Base-by-base conservation (phyloP, 2,113 vertebrate genomes). In the Vidua chalybeata region DNA sequence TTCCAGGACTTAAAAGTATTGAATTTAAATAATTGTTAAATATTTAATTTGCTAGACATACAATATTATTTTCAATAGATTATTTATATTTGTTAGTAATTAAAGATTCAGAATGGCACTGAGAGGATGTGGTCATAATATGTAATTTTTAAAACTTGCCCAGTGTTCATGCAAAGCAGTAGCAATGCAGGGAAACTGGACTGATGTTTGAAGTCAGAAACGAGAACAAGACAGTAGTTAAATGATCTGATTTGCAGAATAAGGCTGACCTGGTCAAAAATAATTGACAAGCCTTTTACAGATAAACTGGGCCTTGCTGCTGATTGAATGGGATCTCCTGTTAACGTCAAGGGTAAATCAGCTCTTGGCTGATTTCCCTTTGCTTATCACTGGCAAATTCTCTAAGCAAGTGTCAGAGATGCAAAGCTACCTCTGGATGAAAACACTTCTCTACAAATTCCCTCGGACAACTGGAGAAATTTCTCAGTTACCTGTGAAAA, bases 1-100 rank as follows among this genome's bases (percentile, higher is more conserved):
- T 97, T 97, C 92, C 30, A 89, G 88, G 62, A n/a, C 85, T 86
- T 87, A 95, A 63, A 94, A 84, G 37, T 95, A 94, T 80, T 97
- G 84, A 89, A 96, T 96, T 97, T 96, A 97, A 98, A 96, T 95
- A 95, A 94, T 96, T 92, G 76, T 73, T 97, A 96, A 97, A 96
- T 97, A 96, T 97, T 97, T 97, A 97, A 97, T 90, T 88, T 94
- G 20, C 31, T n/a, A 79, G 56, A 64, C 33, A 33, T 35, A 48
- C 8, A 71, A 20, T 46, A 28, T 84, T 77, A 59, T 94, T 74
- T 93, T 74, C 54, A 79, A 68, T 58, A 68, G 26, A 27, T 75
- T 18, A 41, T 96, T 94, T 96, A 30, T 82, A 68, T 95, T 96
- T 96, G 51, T 94, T 95, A 71, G 52, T 84, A 97, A 89, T 90